Evolutionary conservation across 2,113 vertebrate species (phyloP), one percentile per base, ranked within the genome.

Genomic region (Willisornis vidua): DNA sequence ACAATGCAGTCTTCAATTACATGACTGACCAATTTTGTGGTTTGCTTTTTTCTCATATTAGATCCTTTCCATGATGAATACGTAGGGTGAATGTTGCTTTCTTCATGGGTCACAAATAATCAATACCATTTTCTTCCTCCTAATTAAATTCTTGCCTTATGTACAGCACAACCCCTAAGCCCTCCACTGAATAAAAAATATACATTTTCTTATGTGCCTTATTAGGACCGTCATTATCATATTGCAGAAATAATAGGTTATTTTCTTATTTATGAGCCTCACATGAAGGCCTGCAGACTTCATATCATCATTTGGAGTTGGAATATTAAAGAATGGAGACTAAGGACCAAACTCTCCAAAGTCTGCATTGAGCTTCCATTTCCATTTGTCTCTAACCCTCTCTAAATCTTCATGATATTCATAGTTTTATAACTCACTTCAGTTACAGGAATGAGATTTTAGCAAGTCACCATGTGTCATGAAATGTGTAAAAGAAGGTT

Each of bases 1-100:
- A 29, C 57, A 25, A 41, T 43, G 15, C 7, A 77, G 24, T n/a
- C 37, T 81, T 85, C 81, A 88, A 54, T 26, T 43, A 39, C 5
- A 15, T 3, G 9, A 62, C n/a, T 81, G 52, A n/a, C 10, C 0
- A 0, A 12, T 68, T 68, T 28, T 59, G 31, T 20, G 1, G 4
- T 71, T 71, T 66, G 3, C 3, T 1, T 19, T 63, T 55, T 81
- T 90, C 81, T 58, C 52, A 51, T 14, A 39, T 68, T 37, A 63
- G 9, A 43, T 8, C 8, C 11, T 55, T 63, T 78, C 18, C 12
- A 70, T 41, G 33, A 31, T 65, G 35, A 73, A 51, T 70, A 59
- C 19, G 18, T 29, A 74, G 46, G 14, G 58, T 73, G 35, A 33
- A 65, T 78, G 14, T 6, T 74, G 22, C 11, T 82, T 85, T 74